These are phyloP conservation scores for Dryobota labecula DNA, from an alignment of 2,888 invertebrate genomes.

Conservation along the genomic window DNA sequence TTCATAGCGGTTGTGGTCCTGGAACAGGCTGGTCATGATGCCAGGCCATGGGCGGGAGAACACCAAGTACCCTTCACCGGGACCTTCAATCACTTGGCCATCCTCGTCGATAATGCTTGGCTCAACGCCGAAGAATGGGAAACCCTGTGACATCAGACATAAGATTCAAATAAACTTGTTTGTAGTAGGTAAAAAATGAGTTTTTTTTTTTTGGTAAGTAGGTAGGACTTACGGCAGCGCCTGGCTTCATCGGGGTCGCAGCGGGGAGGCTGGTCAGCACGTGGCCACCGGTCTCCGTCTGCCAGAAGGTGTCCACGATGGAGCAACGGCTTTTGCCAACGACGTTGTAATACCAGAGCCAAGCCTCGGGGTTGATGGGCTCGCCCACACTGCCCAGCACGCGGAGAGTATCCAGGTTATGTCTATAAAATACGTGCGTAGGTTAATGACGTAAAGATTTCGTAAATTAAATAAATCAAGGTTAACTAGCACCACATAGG, in stretches of 20 bases:
- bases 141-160: constrained; percentile 91
- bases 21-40: constrained; percentile 98
- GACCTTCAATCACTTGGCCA: constrained; percentile 95
- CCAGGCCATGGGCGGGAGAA: constrained; percentile 99
- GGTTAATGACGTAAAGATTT: neutral
- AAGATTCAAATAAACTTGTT: neutral
- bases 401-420: constrained; percentile 92
- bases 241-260: constrained; percentile 99
- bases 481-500: neutral
- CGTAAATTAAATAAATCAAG: constrained; percentile 5
- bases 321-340: constrained; percentile 96
- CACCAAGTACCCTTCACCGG: constrained; percentile 98
- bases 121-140: constrained; percentile 99
- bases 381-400: constrained; percentile 99
- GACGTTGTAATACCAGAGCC: constrained; percentile 98
- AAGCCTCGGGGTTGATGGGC: constrained; percentile 99
- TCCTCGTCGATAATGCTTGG: constrained; percentile 96
- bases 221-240: constrained; percentile 95
- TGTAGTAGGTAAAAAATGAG: neutral
- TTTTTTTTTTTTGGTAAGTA: neutral
- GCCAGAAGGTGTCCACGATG: constrained; percentile 99
- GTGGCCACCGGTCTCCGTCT: constrained; percentile 99
- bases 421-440: constrained; percentile 82
- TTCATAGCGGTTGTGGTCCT: constrained; percentile 97
- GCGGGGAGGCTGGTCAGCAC: constrained; percentile 98